Percentiles rank a stretch among this genome's conserved stretches.
phyloP scores from a whole-genome alignment of 2,888 invertebrate species.

The Dyspetes luteomarginatus region DNA sequence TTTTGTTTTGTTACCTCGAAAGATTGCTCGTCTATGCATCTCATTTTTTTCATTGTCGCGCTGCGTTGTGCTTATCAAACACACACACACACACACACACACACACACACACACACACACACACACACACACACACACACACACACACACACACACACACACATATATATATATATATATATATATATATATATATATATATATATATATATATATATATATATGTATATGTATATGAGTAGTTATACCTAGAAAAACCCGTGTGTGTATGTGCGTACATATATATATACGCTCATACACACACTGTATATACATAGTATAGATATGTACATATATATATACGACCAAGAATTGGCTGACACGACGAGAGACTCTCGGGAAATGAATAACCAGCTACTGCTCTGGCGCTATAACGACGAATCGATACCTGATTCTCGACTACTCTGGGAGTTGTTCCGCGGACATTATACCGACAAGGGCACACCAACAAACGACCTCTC shows the following conservation, averaged over 20 bases:
- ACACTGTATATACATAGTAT: neutral
- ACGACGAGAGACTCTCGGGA: conserved; percentile 50
- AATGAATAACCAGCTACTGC: conserved; percentile 56
- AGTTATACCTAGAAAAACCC: too few relatives aligned
- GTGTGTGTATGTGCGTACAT: too few relatives aligned
- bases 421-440: conserved; percentile 59
- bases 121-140: neutral
- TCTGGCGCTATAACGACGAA: conserved; percentile 42
- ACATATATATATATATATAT: neutral
- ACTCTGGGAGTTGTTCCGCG: conserved; percentile 22
- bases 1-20: conserved; percentile 45
- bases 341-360: conserved; percentile 14
- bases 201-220: conserved; percentile 16
- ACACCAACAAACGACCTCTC: neutral
- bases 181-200: conserved; percentile 10
- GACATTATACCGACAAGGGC: neutral
- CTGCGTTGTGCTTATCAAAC: conserved; percentile 11
- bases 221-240: conserved; percentile 2
- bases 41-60: conserved; percentile 2
- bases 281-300: neutral
- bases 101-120: neutral
- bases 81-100: neutral
- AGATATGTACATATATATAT: conserved; percentile 5
- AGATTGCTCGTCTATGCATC: conserved; percentile 28
- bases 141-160: neutral